phyloP scores from a whole-genome alignment of 2,888 invertebrate genomes.

The Molanna angustata region DNA sequence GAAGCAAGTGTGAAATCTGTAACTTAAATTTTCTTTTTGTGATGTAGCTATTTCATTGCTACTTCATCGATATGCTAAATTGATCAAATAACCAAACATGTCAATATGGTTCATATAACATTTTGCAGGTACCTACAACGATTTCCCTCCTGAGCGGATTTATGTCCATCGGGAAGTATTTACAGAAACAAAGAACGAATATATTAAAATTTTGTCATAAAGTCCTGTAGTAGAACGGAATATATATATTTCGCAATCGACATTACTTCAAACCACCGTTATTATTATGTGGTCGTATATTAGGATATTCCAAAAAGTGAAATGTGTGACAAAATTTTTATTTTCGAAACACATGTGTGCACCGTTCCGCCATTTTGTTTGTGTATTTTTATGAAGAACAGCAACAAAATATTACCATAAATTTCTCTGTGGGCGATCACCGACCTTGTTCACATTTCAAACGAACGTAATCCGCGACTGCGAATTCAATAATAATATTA shows the following conservation, averaged over 20 bases:
- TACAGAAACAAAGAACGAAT: background rate
- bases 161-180: no score
- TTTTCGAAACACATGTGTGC: slow-evolving; percentile 26
- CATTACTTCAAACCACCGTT: background rate
- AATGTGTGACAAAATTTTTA: slow-evolving; percentile 17
- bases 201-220: background rate
- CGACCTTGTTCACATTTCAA: no score
- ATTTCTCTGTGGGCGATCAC: slow-evolving; percentile 27
- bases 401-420: slow-evolving; percentile 32
- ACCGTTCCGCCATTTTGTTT: slow-evolving; percentile 22
- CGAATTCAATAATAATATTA: no score
- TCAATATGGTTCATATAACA: no score
- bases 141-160: background rate
- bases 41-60: no score
- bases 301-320: background rate
- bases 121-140: no score
- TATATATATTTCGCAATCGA: background rate
- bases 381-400: slow-evolving; percentile 29
- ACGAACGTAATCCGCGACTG: no score
- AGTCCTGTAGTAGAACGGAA: background rate
- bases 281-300: background rate
- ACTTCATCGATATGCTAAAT: no score
- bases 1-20: no score
- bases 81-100: no score
- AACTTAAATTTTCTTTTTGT: no score